Percentiles rank a stretch among this genome's conserved stretches.
These are phyloP conservation scores for Centropyge bicolor DNA, from an alignment of 2,797 vertebrate species.

Conservation along the genomic window DNA sequence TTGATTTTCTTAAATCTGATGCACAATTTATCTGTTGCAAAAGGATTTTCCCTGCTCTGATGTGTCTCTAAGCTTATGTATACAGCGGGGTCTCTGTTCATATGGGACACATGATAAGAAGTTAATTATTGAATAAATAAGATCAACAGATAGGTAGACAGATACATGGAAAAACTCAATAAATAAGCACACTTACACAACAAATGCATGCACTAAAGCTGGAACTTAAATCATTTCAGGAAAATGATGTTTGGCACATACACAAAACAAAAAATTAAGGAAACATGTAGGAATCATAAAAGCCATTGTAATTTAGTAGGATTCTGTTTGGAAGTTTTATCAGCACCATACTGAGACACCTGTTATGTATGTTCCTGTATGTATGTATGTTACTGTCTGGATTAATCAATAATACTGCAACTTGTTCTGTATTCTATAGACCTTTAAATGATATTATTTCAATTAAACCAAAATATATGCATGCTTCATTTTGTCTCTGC, in stretches of 20 bases:
- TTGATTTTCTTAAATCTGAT: too few relatives aligned
- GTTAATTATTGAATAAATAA: neutral
- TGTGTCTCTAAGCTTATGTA: neutral
- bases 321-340: neutral
- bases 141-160: neutral
- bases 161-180: neutral
- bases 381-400: neutral
- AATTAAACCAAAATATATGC: neutral
- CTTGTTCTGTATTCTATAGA: too few relatives aligned
- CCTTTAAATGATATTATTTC: neutral
- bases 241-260: neutral
- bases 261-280: neutral
- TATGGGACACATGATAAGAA: neutral
- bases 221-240: too few relatives aligned
- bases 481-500: neutral
- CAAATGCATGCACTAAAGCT: neutral
- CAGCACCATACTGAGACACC: neutral
- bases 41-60: neutral
- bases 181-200: neutral
- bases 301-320: neutral
- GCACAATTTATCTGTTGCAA: neutral
- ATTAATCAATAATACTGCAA: conserved; percentile 13
- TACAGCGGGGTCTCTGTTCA: neutral
- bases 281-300: neutral
- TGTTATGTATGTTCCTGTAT: too few relatives aligned